Evolutionary conservation across 2,113 vertebrate species (phyloP), one percentile per base, ranked within the genome.

Genomic region (Corythoichthys intestinalis): DNA sequence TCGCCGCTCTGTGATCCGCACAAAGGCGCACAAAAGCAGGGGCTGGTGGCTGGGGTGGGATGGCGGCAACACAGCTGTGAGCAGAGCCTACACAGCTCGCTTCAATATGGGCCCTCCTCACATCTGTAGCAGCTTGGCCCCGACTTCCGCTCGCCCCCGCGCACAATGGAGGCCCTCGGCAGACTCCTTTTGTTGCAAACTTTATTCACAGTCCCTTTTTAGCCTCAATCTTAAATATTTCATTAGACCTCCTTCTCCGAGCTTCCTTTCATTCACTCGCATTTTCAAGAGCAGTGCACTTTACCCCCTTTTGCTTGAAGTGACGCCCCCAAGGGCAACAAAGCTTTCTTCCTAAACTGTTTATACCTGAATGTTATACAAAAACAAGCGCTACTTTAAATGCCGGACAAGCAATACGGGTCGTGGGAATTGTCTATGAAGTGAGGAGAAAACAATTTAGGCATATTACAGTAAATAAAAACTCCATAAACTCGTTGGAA

Each of bases 201-300:
- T 83, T 90, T 92, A 53, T 92, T 92, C 88, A 92, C 83, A 83
- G 87, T 84, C 85, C 83, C 88, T 84, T 91, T 94, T 89, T 89
- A 87, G 86, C 53, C 73, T 65, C 89, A 90, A 94, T 92, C 91
- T 93, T 95, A 93, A 94, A 94, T 94, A 93, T 95, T 94, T 95
- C 92, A 94, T 94, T 92, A 93, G 92, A 70, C 88, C 80, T 87
- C 80, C 85, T 83, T 87, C 48, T 59, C 67, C 75, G 63, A 6
- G 49, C 65, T 76, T 54, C 84, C 71, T 82, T 90, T 89, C 84
- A 82, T 86, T 85, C 53, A 74, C 38, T 4, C 35, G 48, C 63
- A 68, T 83, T 91, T 84, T 90, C 76, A 85, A 82, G 80, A 86
- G 82, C 71, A 59, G 70, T 46, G 63, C 69, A 78, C 80, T 74